Base-by-base conservation (phyloP, 2,888 invertebrate species). In the Euplexia lucipara region DNA sequence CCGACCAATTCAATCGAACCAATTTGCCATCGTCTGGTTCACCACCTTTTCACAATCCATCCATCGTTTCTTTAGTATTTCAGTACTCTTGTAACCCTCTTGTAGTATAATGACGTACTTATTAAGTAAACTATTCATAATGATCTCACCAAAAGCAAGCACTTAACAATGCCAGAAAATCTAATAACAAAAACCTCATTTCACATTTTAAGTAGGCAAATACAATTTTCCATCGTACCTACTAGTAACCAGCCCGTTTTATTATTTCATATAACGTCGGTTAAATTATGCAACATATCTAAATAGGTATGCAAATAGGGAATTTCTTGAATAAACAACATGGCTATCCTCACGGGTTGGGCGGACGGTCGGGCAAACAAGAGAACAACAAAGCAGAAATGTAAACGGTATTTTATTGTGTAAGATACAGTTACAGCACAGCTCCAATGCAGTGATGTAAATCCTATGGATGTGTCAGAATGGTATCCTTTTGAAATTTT, bases 401-500 rank as follows among this genome's bases (percentile, higher is more conserved):
- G 90, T 90, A 91, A 90, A 88, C 87, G 83, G 85, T 89, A 86
- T 90, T 91, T 90, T 89, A 90, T 88, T 85, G 87, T 84, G 68
- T 83, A 84, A 90, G 86, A 87, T 86, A 88, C 83, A 81, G 87
- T 87, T 82, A 79, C 77, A 71, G 72, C 69, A 53, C 56, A 59
- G 67, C 48, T 69, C 44, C 32, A 37, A 54, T 72, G 34, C 69
- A 64, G 53, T 56, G 75, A 82, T 76, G 41, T 84, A 75, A 35
- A 72, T 52, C 16, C 14, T 51, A 60, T 79, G 47, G 82, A 80
- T 62, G 32, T 9, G 78, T 49, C 59, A 60, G 0, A 34, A 1
- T 1, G 14, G 1, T 5, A 7, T 8, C 3, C 1, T 18, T 8
- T 8, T 14, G 1, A 3, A 9, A 0, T 14, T 16, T n/a, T 26